Evolutionary conservation across 2,888 invertebrate species (phyloP).

Genomic region (Parnassius orleans): DNA sequence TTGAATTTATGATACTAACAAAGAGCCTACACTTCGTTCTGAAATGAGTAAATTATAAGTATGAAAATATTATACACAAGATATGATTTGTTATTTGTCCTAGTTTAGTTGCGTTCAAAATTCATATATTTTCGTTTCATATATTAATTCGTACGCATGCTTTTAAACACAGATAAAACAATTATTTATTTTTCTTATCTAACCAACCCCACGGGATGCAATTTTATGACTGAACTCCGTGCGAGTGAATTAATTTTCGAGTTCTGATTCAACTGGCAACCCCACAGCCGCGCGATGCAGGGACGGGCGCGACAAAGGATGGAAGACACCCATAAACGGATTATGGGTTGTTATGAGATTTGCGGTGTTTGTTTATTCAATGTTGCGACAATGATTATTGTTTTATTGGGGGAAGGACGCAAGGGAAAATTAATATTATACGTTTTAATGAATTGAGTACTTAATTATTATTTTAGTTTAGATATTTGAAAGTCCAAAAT

Average conservation of each 20-base stretch:
- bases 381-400: slow-evolving; percentile 28
- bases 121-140: neutral
- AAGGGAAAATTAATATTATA: neutral
- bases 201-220: slow-evolving; percentile 10
- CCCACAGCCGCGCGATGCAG: neutral
- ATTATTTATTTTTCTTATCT: slow-evolving; percentile 22
- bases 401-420: slow-evolving; percentile 20
- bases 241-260: slow-evolving; percentile 25
- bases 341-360: slow-evolving; percentile 27
- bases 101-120: too few species aligned
- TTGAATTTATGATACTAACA: too few species aligned
- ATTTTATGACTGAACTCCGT: slow-evolving; percentile 14
- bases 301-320: slow-evolving; percentile 6
- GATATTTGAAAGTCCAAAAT: too few species aligned
- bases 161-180: slow-evolving; percentile 9
- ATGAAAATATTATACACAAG: too few species aligned
- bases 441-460: neutral
- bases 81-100: too few species aligned
- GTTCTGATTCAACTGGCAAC: slow-evolving; percentile 17
- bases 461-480: too few species aligned
- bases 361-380: slow-evolving; percentile 23
- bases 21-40: too few species aligned
- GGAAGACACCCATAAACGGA: slow-evolving; percentile 21
- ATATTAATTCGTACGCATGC: slow-evolving; percentile 5
- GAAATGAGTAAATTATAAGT: too few species aligned